phyloP scores from a whole-genome alignment of 1,140 invertebrate species.

The Gryon sp. region DNA sequence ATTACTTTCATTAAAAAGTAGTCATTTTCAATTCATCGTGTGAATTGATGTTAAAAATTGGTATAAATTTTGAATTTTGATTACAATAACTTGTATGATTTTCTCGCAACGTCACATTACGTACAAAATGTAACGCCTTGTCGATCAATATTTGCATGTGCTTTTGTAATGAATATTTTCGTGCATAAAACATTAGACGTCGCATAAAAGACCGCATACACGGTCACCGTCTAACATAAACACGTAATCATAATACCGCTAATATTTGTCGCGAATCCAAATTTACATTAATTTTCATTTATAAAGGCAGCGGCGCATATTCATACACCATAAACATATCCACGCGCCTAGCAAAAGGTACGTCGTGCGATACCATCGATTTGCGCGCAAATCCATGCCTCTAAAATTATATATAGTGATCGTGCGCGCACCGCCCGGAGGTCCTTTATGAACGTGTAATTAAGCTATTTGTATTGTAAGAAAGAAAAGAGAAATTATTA shows the following conservation, averaged over 20 bases:
- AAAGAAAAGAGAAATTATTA: conserved; percentile 61
- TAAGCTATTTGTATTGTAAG: conserved; percentile 73
- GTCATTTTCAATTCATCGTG: too few species aligned
- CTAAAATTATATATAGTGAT: conserved; percentile 67
- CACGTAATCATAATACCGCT: conserved; percentile 42
- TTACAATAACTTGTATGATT: conserved; percentile 22
- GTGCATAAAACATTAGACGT: conserved; percentile 52
- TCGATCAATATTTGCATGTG: conserved; percentile 52
- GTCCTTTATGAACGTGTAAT: conserved; percentile 69
- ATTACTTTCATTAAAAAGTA: too few species aligned
- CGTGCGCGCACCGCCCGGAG: conserved; percentile 51
- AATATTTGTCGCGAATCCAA: conserved; percentile 43
- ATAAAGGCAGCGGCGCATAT: conserved; percentile 56
- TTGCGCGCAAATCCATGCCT: conserved; percentile 39
- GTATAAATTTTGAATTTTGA: too few species aligned
- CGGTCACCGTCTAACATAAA: conserved; percentile 20
- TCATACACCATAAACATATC: conserved; percentile 46
- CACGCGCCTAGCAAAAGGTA: conserved; percentile 45
- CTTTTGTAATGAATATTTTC: conserved; percentile 52
- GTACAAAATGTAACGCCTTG: conserved; percentile 31
- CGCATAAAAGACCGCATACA: conserved; percentile 12
- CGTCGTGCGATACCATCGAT: conserved; percentile 56
- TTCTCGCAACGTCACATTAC: conserved; percentile 15
- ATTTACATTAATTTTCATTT: conserved; percentile 61
- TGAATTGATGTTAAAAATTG: too few species aligned